phyloP scores from a whole-genome alignment of 1,140 invertebrate species.

The Aphelinus certus region DNA sequence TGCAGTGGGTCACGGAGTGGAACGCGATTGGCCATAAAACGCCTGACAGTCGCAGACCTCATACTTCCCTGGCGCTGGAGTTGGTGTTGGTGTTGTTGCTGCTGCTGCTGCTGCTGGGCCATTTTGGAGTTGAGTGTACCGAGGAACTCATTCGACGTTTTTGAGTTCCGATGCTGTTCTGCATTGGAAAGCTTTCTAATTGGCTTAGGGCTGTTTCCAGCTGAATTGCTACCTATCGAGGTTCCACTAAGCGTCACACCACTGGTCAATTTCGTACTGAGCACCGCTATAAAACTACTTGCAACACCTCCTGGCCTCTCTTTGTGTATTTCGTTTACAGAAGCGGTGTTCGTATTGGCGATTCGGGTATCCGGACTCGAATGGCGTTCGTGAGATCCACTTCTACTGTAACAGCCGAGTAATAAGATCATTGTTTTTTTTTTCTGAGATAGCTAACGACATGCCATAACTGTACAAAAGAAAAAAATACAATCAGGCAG shows the following conservation, averaged over 20 bases:
- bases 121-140: conserved; percentile 81
- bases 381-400: conserved; percentile 15
- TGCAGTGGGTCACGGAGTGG: conserved; percentile 67
- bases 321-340: not conserved
- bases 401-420: not conserved
- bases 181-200: conserved; percentile 47
- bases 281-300: conserved; percentile 75
- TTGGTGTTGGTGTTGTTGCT: conserved; percentile 53
- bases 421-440: too few species aligned
- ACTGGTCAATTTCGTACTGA: conserved; percentile 76
- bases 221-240: conserved; percentile 50
- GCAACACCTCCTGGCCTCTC: conserved; percentile 66
- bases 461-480: too few species aligned
- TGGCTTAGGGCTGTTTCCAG: conserved; percentile 57
- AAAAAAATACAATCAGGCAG: not conserved
- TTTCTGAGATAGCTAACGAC: too few species aligned
- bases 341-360: too few species aligned
- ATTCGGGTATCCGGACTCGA: conserved; percentile 17
- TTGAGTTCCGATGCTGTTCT: conserved; percentile 50
- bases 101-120: conserved; percentile 69
- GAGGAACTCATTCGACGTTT: conserved; percentile 70
- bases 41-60: conserved; percentile 75
- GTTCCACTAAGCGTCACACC: conserved; percentile 50
- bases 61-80: conserved; percentile 8
- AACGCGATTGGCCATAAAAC: conserved; percentile 67